Percentiles rank a stretch among this genome's conserved stretches.
Evolutionary conservation across 2,888 invertebrate genomes (phyloP).

Genomic region (Sarcophaga variegata): DNA sequence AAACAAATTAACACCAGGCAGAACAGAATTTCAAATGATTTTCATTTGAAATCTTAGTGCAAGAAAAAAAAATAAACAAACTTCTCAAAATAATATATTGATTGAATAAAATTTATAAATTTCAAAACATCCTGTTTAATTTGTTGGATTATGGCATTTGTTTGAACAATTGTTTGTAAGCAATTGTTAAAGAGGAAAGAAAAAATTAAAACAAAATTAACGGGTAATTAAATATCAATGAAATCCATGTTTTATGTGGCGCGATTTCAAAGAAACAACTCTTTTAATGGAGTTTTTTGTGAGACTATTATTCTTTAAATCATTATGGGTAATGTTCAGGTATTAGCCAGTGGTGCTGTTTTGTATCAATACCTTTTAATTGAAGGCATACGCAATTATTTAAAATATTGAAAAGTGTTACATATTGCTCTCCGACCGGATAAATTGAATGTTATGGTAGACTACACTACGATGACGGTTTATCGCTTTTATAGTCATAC

Average conservation of each 20-base stretch:
- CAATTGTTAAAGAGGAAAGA: conserved; percentile 16
- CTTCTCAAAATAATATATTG: neutral
- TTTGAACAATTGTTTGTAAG: neutral
- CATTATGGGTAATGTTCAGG: too few species aligned
- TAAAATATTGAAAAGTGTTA: too few species aligned
- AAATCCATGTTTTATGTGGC: neutral
- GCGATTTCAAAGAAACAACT: neutral
- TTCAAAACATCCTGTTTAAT: conserved; percentile 51
- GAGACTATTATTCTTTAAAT: too few species aligned
- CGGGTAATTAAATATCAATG: conserved; percentile 22
- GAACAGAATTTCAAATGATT: conserved; percentile 2
- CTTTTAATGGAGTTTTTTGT: neutral
- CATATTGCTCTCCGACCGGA: too few species aligned
- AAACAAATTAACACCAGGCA: conserved; percentile 2
- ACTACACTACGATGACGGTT: too few species aligned
- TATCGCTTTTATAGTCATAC: too few species aligned
- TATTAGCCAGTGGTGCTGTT: too few species aligned
- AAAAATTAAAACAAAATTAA: conserved; percentile 10
- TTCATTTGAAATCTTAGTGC: neutral
- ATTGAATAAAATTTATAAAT: conserved; percentile 22
- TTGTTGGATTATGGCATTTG: neutral
- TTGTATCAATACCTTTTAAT: too few species aligned
- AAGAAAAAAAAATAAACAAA: neutral
- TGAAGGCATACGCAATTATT: too few species aligned
- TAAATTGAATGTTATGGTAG: too few species aligned